Conservation (phyloP, 2,797 vertebrate genomes). For the Eulemur rubriventer region DNA sequence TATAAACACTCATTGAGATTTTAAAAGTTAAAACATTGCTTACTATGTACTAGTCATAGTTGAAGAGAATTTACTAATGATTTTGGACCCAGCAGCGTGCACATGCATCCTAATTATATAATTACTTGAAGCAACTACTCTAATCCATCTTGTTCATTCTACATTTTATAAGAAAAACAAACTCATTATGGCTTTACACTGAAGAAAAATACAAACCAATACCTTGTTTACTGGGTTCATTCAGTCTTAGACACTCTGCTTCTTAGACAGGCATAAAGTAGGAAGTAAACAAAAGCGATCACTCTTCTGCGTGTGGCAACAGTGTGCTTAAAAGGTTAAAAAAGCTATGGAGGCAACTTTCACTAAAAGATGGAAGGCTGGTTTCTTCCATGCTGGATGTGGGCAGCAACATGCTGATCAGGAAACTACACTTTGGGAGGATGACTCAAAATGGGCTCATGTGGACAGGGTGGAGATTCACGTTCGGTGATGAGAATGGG, state of each 20-base stretch:
- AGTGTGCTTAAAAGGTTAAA: background rate
- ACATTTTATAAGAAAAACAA: slow-evolving; percentile 64
- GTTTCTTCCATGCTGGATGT: background rate
- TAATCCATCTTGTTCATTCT: slow-evolving; percentile 62
- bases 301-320: background rate
- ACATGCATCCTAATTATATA: slow-evolving; percentile 61
- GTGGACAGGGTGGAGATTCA: background rate
- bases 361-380: background rate
- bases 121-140: slow-evolving; percentile 62
- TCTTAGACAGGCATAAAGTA: background rate
- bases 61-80: slow-evolving; percentile 37
- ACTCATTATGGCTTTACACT: slow-evolving; percentile 62
- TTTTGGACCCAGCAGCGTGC: slow-evolving; percentile 45
- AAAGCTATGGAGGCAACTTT: background rate
- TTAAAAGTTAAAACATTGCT: slow-evolving; percentile 42
- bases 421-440: background rate
- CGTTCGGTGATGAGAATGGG: background rate
- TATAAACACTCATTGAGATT: background rate
- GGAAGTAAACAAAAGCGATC: background rate
- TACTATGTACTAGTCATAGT: background rate
- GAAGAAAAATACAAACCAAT: slow-evolving; percentile 36
- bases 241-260: background rate
- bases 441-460: background rate
- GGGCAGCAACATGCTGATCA: background rate
- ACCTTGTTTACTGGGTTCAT: background rate